phyloP scores from a whole-genome alignment of 2,888 invertebrate species.

The Drosophila subsilvestris region DNA sequence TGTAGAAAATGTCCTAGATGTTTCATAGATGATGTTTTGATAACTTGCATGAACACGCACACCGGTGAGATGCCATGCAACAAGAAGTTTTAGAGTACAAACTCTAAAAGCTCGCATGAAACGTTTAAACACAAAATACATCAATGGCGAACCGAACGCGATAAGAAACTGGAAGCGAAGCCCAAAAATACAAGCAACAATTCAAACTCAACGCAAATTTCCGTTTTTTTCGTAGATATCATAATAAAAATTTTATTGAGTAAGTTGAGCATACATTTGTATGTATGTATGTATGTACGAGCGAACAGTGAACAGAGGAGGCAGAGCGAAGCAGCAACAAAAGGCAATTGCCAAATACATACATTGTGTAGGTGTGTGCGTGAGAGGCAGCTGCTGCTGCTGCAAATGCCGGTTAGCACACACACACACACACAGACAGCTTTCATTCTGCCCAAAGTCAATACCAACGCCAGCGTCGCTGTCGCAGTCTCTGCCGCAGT shows the following conservation, averaged over 20 bases:
- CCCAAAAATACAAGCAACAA: conserved; percentile 29
- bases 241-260: conserved; percentile 83
- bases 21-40: no score
- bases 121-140: no score
- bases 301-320: conserved; percentile 5
- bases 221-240: conserved; percentile 71
- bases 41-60: no score
- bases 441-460: conserved; percentile 46
- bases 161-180: conserved; percentile 43
- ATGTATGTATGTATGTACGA: conserved; percentile 1
- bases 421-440: conserved; percentile 18
- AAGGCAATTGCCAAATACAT: conserved; percentile 31
- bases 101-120: no score
- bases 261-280: conserved; percentile 71
- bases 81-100: no score
- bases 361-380: conserved; percentile 25
- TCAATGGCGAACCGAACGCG: conserved; percentile 12
- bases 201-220: conserved; percentile 42
- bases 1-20: no score
- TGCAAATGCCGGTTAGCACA: conserved; percentile 40
- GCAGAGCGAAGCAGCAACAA: conserved; percentile 8
- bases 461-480: conserved; percentile 27
- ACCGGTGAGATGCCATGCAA: no score
- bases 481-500: conserved; percentile 17
- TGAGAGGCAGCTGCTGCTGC: conserved; percentile 28